phyloP scores from a whole-genome alignment of 2,888 invertebrate genomes.

The Drosophila kambysellisi region DNA sequence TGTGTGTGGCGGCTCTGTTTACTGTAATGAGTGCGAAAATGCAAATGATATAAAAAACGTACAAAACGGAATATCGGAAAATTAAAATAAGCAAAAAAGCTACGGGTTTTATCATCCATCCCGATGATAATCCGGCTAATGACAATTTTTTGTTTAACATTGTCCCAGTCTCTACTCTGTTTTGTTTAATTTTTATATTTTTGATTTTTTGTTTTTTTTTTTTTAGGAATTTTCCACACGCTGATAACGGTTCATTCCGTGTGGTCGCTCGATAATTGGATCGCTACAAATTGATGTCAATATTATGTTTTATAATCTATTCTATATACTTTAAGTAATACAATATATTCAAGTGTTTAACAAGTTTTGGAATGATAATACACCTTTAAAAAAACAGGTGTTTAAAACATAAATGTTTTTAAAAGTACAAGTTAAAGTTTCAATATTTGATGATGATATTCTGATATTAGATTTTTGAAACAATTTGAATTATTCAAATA shows the following conservation, averaged over 20 bases:
- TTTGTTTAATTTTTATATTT: constrained; percentile 15
- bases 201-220: not conserved
- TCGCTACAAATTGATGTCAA: not conserved
- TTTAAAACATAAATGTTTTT: not conserved
- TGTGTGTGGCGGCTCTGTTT: constrained; percentile 37
- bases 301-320: not conserved
- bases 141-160: constrained; percentile 18
- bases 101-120: not conserved
- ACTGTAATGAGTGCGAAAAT: constrained; percentile 47
- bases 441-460: not conserved
- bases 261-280: constrained; percentile 6
- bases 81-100: constrained; percentile 8
- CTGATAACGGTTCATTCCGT: constrained; percentile 13
- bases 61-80: constrained; percentile 24
- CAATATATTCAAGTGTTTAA: not conserved
- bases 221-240: constrained; percentile 30
- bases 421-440: not conserved
- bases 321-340: not conserved
- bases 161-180: constrained; percentile 40
- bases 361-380: not conserved
- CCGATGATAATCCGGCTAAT: constrained; percentile 4
- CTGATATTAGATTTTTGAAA: not conserved
- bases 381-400: not conserved
- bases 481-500: not conserved
- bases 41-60: constrained; percentile 37